Evolutionary conservation across 2,797 vertebrate genomes (phyloP).

Genomic region (Stomatorhinus walkeri): DNA sequence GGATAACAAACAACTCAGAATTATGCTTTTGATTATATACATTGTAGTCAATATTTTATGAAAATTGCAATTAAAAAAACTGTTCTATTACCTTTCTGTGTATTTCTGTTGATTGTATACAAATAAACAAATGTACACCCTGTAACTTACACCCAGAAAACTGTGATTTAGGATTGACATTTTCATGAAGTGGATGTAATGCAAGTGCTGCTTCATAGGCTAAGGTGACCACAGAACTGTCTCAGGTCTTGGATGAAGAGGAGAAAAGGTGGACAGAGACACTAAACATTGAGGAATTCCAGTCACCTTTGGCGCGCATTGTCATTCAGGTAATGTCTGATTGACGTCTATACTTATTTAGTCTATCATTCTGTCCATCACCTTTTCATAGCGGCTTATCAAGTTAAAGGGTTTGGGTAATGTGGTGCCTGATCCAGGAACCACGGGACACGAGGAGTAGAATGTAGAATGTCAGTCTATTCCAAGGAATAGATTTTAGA

Average conservation of each 20-base stretch:
- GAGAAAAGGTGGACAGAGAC: slow-evolving; percentile 62
- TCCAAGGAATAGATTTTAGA: background rate
- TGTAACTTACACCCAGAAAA: background rate
- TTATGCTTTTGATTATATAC: background rate
- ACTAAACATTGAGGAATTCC: slow-evolving; percentile 55
- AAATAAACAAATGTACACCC: background rate
- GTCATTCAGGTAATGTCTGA: slow-evolving; percentile 57
- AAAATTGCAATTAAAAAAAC: background rate
- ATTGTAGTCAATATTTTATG: background rate
- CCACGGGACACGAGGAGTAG: background rate
- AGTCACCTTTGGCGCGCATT: slow-evolving; percentile 52
- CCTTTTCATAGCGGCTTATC: background rate
- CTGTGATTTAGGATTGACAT: background rate
- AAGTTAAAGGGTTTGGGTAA: background rate
- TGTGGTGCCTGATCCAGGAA: background rate
- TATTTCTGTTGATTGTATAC: background rate
- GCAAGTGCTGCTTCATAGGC: slow-evolving; percentile 41
- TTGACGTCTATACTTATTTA: background rate
- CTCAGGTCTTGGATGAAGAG: slow-evolving; percentile 63
- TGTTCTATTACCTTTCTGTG: background rate
- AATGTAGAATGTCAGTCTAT: background rate
- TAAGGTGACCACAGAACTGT: slow-evolving; percentile 63
- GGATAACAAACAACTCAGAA: background rate
- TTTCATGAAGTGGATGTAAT: background rate
- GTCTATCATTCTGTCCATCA: background rate